Evolutionary conservation across 2,888 invertebrate species (phyloP).

Genomic region (Dioctria rufipes): DNA sequence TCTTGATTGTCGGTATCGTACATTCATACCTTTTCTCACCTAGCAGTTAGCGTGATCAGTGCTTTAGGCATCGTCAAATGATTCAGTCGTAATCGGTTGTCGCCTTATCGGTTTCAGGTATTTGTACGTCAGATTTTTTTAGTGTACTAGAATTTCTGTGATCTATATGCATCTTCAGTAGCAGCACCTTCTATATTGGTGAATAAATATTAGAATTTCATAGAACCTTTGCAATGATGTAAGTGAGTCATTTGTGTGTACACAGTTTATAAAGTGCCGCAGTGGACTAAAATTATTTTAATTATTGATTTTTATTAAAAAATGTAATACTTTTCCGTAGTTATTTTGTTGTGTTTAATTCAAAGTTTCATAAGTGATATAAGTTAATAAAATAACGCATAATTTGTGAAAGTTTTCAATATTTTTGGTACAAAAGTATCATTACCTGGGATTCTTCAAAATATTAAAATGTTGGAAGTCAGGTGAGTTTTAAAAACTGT

Average conservation of each 20-base stretch:
- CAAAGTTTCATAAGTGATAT: too few relatives aligned
- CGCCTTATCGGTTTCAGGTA: not conserved
- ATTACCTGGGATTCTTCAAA: too few relatives aligned
- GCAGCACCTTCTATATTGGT: not conserved
- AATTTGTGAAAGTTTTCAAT: too few relatives aligned
- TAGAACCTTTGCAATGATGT: not conserved
- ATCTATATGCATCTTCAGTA: not conserved
- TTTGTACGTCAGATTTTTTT: not conserved
- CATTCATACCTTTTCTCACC: slow-evolving; percentile 15
- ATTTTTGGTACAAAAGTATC: too few relatives aligned
- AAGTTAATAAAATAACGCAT: too few relatives aligned
- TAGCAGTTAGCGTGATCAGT: slow-evolving; percentile 24
- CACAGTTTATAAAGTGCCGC: too few relatives aligned
- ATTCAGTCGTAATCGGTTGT: slow-evolving; percentile 7
- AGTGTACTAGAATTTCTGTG: not conserved
- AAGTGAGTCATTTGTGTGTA: not conserved
- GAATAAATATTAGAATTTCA: not conserved
- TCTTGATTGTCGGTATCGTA: slow-evolving; percentile 23
- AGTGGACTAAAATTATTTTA: too few relatives aligned
- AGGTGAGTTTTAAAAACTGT: too few relatives aligned
- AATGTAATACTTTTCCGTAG: too few relatives aligned
- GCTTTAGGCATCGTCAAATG: slow-evolving; percentile 39
- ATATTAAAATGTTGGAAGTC: too few relatives aligned
- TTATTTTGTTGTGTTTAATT: too few relatives aligned
- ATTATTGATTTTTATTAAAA: too few relatives aligned